Conservation (phyloP, 2,797 vertebrate species). For the Sebastes melanostomus region DNA sequence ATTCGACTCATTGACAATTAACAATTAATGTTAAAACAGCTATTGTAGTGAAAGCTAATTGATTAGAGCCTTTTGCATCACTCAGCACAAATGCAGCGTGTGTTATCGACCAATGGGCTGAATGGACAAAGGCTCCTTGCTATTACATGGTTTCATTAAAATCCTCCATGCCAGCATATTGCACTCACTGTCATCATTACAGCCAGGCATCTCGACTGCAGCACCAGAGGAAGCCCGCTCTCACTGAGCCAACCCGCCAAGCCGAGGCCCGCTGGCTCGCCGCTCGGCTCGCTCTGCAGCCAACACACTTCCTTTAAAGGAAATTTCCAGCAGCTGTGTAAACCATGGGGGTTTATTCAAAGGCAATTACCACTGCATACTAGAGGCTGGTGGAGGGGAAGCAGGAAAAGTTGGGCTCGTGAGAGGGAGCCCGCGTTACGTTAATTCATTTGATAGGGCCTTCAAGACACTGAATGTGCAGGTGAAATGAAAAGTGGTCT, state of each 20-base stretch:
- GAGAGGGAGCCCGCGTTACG: neutral
- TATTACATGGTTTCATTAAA: neutral
- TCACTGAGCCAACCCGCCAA: neutral
- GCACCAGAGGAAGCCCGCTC: conserved; percentile 21
- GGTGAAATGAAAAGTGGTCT: conserved; percentile 21
- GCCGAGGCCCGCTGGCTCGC: neutral
- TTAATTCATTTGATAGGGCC: conserved; percentile 32
- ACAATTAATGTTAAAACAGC: neutral
- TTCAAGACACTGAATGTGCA: conserved; percentile 5
- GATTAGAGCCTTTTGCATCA: neutral
- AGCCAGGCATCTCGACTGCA: neutral
- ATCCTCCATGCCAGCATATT: neutral
- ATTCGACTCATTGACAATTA: too few species aligned
- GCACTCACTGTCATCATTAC: neutral
- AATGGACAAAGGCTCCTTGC: neutral
- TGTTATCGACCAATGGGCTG: neutral
- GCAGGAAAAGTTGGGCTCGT: conserved; percentile 47
- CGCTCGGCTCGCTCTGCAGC: conserved; percentile 41
- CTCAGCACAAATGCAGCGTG: neutral
- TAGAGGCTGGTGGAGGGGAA: conserved; percentile 54
- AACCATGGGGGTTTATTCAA: conserved; percentile 72
- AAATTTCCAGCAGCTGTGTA: conserved; percentile 84
- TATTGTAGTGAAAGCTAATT: neutral
- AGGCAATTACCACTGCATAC: conserved; percentile 66
- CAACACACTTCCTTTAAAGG: conserved; percentile 83